These are phyloP conservation scores for Augochlorella aurata DNA, from an alignment of 2,888 invertebrate genomes.

Conservation along the genomic window DNA sequence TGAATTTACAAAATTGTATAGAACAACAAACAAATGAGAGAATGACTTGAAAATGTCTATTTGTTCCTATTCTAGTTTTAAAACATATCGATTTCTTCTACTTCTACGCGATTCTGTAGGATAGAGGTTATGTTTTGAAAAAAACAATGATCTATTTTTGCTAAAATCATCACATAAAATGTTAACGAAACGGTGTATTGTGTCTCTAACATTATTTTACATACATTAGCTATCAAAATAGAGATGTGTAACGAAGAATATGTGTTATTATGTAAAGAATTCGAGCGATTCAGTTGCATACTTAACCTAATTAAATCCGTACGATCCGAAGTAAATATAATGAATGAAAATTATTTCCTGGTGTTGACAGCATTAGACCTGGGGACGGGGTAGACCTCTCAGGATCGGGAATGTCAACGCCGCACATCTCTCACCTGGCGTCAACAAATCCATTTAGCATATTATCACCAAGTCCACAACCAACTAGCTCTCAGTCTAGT, in stretches of 20 bases:
- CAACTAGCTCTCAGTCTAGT: constrained; percentile 74
- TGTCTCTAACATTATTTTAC: not conserved
- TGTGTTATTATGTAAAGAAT: not conserved
- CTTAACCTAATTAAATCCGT: constrained; percentile 8
- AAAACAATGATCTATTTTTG: constrained; percentile 23
- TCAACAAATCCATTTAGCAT: constrained; percentile 69
- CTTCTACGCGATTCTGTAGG: not conserved
- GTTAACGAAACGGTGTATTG: not conserved
- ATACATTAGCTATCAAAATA: not conserved
- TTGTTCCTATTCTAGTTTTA: not conserved
- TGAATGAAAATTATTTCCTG: constrained; percentile 3
- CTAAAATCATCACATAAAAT: constrained; percentile 61
- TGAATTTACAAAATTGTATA: not conserved
- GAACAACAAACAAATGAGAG: constrained; percentile 19
- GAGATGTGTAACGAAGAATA: not conserved
- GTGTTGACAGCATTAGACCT: constrained; percentile 67
- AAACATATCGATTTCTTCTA: not conserved
- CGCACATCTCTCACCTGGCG: constrained; percentile 68
- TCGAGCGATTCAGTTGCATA: not conserved
- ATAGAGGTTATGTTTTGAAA: constrained; percentile 60
- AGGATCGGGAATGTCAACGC: constrained; percentile 71
- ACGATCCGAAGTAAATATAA: not conserved
- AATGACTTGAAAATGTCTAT: not conserved
- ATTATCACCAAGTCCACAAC: constrained; percentile 71
- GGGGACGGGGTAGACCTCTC: constrained; percentile 69